Percentiles rank a stretch among this genome's conserved stretches.
phyloP scores from a whole-genome alignment of 2,797 vertebrate genomes.

The Sciaenops ocellatus region DNA sequence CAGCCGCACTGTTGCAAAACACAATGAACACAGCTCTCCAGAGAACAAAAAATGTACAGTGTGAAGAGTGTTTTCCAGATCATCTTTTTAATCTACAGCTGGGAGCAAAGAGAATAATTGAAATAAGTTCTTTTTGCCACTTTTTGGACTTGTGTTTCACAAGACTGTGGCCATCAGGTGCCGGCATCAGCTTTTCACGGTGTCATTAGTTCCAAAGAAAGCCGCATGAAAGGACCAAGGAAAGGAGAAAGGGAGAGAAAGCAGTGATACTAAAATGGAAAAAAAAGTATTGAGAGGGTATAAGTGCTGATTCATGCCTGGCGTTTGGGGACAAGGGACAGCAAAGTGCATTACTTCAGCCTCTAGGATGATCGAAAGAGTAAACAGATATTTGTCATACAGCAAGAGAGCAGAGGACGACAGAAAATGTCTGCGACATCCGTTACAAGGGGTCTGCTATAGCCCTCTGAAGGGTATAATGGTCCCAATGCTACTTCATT shows the following conservation, averaged over 20 bases:
- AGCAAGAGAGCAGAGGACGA: slow-evolving; percentile 62
- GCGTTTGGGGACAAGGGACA: slow-evolving; percentile 61
- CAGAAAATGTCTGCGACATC: slow-evolving; percentile 62
- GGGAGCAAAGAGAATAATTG: slow-evolving; percentile 59
- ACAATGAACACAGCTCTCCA: slow-evolving; percentile 49
- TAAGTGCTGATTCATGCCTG: slow-evolving; percentile 73
- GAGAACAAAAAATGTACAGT: slow-evolving; percentile 54
- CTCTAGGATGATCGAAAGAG: slow-evolving; percentile 66
- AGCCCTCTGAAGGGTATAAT: slow-evolving; percentile 68
- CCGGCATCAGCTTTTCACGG: slow-evolving; percentile 50
- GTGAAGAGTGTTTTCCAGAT: slow-evolving; percentile 51
- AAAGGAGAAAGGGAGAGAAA: slow-evolving; percentile 3
- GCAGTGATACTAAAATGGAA: not conserved
- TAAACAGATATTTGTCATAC: slow-evolving; percentile 77
- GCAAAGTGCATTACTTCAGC: slow-evolving; percentile 72
- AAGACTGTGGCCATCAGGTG: slow-evolving; percentile 36
- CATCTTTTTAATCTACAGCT: slow-evolving; percentile 63
- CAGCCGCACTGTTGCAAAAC: slow-evolving; percentile 48
- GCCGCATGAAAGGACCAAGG: slow-evolving; percentile 35
- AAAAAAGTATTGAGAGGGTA: slow-evolving; percentile 38
- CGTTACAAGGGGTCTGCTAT: slow-evolving; percentile 54
- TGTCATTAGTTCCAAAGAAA: slow-evolving; percentile 68
- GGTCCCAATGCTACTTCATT: slow-evolving; percentile 55
- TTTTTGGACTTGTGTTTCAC: slow-evolving; percentile 44
- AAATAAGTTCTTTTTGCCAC: slow-evolving; percentile 46